Evolutionary conservation across 1,140 invertebrate genomes (phyloP).

Genomic region (Cardiocondyla obscurior): DNA sequence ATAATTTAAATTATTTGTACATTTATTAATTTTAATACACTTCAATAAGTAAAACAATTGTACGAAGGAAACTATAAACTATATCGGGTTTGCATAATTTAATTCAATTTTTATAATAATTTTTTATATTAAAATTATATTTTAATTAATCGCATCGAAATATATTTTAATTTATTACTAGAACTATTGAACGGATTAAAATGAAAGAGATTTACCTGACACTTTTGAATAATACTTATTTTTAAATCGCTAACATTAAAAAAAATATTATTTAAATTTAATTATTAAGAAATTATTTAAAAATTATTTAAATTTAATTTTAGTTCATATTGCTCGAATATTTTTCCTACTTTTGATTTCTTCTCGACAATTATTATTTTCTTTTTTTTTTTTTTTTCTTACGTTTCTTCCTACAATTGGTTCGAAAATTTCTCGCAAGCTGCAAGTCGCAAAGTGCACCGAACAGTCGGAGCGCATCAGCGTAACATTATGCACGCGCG

Average conservation of each 20-base stretch:
- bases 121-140: not conserved
- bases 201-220: too few relatives aligned
- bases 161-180: not conserved
- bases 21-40: not conserved
- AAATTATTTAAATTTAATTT: too few relatives aligned
- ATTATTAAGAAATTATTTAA: too few relatives aligned
- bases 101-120: not conserved
- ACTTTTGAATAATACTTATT: too few relatives aligned
- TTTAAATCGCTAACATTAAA: too few relatives aligned
- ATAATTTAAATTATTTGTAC: not conserved
- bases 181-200: too few relatives aligned
- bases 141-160: not conserved
- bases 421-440: not conserved
- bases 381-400: too few relatives aligned
- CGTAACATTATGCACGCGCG: conserved; percentile 52
- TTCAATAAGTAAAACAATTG: not conserved
- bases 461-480: not conserved
- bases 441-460: conserved; percentile 2
- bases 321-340: too few relatives aligned
- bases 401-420: not conserved
- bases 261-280: too few relatives aligned
- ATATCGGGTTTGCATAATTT: not conserved
- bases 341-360: not conserved
- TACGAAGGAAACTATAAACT: not conserved
- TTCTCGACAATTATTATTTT: too few relatives aligned